phyloP scores from a whole-genome alignment of 2,113 vertebrate genomes.

The Chiloscyllium plagiosum region DNA sequence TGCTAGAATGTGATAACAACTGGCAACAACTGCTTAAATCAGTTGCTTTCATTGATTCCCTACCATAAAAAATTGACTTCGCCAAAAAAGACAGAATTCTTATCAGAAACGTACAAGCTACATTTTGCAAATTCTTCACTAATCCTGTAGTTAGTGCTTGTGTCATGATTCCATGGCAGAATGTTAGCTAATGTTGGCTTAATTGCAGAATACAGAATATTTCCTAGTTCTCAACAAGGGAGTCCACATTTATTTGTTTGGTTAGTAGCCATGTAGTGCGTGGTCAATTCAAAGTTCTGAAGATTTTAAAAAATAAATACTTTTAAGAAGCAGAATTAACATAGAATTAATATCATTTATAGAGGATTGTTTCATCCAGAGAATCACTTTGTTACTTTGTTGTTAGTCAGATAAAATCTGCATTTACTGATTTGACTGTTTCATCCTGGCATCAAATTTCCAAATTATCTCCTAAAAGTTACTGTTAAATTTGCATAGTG shows the following conservation, averaged over 20 bases:
- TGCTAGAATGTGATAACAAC: constrained; percentile 1
- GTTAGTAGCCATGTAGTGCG: background rate
- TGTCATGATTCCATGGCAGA: background rate
- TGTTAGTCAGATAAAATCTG: background rate
- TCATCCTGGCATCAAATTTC: background rate
- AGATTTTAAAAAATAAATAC: background rate
- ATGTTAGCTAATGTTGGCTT: background rate
- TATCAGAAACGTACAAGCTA: background rate
- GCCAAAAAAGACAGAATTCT: background rate
- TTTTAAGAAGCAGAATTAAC: background rate
- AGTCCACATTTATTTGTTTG: constrained; percentile 12
- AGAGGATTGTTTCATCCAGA: background rate
- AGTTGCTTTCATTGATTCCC: background rate
- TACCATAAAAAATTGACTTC: background rate
- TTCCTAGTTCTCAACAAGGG: background rate
- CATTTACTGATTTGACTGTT: background rate
- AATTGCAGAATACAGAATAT: background rate
- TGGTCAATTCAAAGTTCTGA: constrained; percentile 6
- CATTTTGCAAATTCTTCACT: background rate
- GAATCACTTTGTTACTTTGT: background rate
- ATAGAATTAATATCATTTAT: constrained; percentile 5
- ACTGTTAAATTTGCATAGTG: background rate
- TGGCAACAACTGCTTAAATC: background rate
- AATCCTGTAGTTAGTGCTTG: background rate
- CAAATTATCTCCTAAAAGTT: background rate